Evolutionary conservation across 1,140 invertebrate genomes (phyloP).

Genomic region (Lepeophtheirus salmonis): DNA sequence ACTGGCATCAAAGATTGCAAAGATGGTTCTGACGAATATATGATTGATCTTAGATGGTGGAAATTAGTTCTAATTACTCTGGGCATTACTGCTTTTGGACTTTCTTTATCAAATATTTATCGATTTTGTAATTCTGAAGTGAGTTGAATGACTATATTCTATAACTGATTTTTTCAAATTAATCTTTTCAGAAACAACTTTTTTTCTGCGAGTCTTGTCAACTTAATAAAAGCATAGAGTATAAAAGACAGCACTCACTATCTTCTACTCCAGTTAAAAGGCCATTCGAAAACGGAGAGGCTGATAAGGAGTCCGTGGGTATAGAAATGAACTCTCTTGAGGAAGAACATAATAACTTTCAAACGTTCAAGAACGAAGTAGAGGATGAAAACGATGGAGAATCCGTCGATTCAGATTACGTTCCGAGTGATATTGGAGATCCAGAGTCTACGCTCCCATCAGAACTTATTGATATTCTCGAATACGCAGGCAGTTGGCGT

Average conservation of each 20-base stretch:
- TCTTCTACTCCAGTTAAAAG: background rate
- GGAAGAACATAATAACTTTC: background rate
- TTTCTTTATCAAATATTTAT: background rate
- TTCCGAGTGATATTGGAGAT: background rate
- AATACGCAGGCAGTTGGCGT: background rate
- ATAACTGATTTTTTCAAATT: background rate
- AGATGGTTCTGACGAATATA: background rate
- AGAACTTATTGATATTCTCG: background rate
- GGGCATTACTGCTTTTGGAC: background rate
- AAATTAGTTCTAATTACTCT: background rate
- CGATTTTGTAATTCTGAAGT: background rate
- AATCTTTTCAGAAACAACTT: background rate
- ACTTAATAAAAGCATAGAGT: background rate
- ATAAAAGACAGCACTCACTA: background rate
- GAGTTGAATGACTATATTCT: background rate
- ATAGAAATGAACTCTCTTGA: background rate
- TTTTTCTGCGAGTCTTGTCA: background rate
- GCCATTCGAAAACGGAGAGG: background rate
- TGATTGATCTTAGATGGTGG: background rate
- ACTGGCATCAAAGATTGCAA: background rate
- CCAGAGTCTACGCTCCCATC: background rate
- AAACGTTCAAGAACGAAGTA: background rate
- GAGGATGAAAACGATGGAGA: background rate
- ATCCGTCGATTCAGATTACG: background rate
- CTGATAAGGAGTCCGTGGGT: too few relatives aligned